Percentiles rank a stretch among this genome's conserved stretches.
phyloP scores from a whole-genome alignment of 2,113 vertebrate species.

The Sigmodon hispidus region DNA sequence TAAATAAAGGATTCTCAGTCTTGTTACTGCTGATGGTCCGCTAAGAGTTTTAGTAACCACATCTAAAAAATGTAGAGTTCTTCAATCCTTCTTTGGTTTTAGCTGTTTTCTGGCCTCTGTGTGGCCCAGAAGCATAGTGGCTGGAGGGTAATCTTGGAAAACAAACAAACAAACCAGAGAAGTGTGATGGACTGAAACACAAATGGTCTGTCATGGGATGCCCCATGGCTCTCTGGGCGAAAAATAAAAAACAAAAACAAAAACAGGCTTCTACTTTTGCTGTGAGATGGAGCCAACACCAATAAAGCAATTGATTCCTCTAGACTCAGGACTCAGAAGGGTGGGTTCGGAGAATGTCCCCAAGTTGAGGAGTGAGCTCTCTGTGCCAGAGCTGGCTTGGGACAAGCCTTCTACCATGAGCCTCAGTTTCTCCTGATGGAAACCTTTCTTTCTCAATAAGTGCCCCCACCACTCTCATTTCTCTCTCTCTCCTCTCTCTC shows the following conservation, averaged over 20 bases:
- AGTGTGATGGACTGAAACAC: neutral
- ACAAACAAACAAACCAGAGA: neutral
- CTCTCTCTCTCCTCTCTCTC: too few species aligned
- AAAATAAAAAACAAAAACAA: too few species aligned
- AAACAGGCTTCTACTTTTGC: neutral
- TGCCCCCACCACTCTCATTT: too few species aligned
- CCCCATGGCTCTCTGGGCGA: neutral
- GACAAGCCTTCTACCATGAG: neutral
- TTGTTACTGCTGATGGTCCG: neutral
- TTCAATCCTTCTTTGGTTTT: neutral
- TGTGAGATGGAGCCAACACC: neutral
- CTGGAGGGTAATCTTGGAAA: neutral
- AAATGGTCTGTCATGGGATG: neutral
- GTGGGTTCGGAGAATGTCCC: neutral
- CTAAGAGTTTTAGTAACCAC: neutral
- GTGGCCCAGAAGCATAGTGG: neutral
- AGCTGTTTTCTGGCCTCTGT: neutral
- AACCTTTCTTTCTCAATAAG: neutral
- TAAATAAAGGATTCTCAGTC: neutral
- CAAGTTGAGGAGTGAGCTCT: neutral
- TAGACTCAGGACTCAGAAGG: neutral
- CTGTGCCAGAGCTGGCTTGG: neutral
- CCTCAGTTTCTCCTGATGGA: neutral
- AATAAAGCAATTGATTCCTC: neutral
- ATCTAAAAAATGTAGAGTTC: neutral